These are phyloP conservation scores for Zaprionus ornatus DNA, from an alignment of 1,140 invertebrate genomes.

Conservation along the genomic window DNA sequence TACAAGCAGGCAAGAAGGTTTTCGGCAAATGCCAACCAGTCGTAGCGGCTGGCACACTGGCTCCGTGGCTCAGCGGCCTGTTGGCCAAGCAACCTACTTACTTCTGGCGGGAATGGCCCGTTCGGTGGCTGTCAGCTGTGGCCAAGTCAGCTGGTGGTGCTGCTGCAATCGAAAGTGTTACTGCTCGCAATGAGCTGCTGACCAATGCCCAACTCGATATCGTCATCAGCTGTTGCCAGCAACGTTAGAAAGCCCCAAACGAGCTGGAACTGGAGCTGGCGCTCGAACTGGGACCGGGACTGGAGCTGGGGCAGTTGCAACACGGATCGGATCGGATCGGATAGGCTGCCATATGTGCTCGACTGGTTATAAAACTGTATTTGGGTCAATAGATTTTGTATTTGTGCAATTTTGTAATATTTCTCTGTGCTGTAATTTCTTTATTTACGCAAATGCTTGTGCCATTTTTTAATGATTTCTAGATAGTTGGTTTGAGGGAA, in stretches of 20 bases:
- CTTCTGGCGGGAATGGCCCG: slow-evolving; percentile 50
- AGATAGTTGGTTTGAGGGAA: slow-evolving; percentile 36
- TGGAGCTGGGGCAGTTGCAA: slow-evolving; percentile 55
- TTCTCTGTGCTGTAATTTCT: slow-evolving; percentile 50
- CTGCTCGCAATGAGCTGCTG: slow-evolving; percentile 47
- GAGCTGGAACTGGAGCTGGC: slow-evolving; percentile 29
- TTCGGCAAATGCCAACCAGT: slow-evolving; percentile 68
- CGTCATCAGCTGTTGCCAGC: slow-evolving; percentile 65
- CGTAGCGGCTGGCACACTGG: slow-evolving; percentile 39
- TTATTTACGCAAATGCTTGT: slow-evolving; percentile 77
- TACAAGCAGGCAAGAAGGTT: slow-evolving; percentile 55
- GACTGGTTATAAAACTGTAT: slow-evolving; percentile 73
- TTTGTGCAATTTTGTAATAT: slow-evolving; percentile 67
- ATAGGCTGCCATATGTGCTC: slow-evolving; percentile 68
- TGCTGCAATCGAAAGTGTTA: slow-evolving; percentile 66
- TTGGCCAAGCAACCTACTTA: slow-evolving; percentile 79
- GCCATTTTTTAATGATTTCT: slow-evolving; percentile 79
- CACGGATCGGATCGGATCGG: slow-evolving; percentile 38
- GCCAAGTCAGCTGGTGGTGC: slow-evolving; percentile 3
- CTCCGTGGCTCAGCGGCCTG: slow-evolving; percentile 58
- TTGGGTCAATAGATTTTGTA: slow-evolving; percentile 77
- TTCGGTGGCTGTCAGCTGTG: slow-evolving; percentile 40
- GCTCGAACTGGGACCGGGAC: slow-evolving; percentile 29
- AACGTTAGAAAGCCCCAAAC: slow-evolving; percentile 59
- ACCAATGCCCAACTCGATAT: slow-evolving; percentile 42